Evolutionary conservation across 2,888 invertebrate genomes (phyloP), one percentile per base, ranked within the genome.

Genomic region (Napeogenes inachia): DNA sequence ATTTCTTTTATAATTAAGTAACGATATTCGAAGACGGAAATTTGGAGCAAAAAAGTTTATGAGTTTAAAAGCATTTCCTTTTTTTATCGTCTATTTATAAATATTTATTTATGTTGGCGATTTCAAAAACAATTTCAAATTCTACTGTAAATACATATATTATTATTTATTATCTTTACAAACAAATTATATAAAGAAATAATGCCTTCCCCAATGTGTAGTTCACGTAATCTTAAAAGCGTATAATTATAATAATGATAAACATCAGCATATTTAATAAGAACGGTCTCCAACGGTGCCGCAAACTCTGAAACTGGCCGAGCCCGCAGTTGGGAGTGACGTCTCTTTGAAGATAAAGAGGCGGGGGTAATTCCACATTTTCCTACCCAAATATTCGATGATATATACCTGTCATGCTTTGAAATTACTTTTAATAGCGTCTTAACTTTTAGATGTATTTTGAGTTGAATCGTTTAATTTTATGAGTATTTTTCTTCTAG

Each of bases 261-360:
- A 82, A 79, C 77, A 82, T 84, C 79, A 78, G 78, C 77, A 78
- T 82, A 80, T 82, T 82, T 82, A 80, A 83, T 81, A 81, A 75
- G 77, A 80, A 70, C 79, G 80, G 76, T 80, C 80, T 82, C 82
- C 81, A 79, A 75, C 81, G 76, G 80, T 74, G 80, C 79, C 81
- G 79, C 82, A 81, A 87, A 87, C 82, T 87, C 89, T 81, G 81
- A 81, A 85, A 87, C 84, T 85, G 85, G 81, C 80, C 87, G 76
- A 73, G 77, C 75, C 74, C 78, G 79, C 84, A 83, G 82, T 82
- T 89, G 89, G 79, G 77, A 79, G 82, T 87, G 89, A 89, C 89
- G 86, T 90, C 87, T 85, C 89, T 89, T 90, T 89, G 89, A 89
- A 87, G 89, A 89, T 89, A 86, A 87, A 87, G 89, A 85, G 80